Evolutionary conservation across 2,113 vertebrate species (phyloP), one percentile per base, ranked within the genome.

Genomic region (Scopus umbretta): DNA sequence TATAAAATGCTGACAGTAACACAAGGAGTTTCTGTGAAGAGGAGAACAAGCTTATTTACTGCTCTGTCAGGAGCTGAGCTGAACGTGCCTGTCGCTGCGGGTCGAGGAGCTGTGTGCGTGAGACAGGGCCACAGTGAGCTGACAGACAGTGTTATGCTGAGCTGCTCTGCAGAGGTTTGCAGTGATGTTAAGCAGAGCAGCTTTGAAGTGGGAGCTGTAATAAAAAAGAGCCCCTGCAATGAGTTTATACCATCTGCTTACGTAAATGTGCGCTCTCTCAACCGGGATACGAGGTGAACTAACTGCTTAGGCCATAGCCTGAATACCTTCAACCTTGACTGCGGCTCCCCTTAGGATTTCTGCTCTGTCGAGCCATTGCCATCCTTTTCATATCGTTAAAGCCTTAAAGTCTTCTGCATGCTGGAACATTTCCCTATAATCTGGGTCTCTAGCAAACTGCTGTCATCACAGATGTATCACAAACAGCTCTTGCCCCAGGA

Each of bases 401-500:
- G 90, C 93, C 58, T 96, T 68, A 79, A 92, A 92, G 78, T 92
- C 91, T 95, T 94, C 90, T 97, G 94, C 97, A 49, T 97, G 95
- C 97, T 96, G 96, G 88, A 97, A 96, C 97, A 95, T 79, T 94
- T 98, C 91, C 89, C 90, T 86, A 3, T 84, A 91, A 93, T 95
- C 90, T 90, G 84, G 40, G 90, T 96, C 88, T 94, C 93, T 75
- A 88, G 88, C n/a, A 50, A 97, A 76, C 90, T 86, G 82, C 97
- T 98, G 97, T 98, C 97, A 97, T 96, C 93, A 47, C 82, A 94
- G 78, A 90, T 96, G 83, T 86, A 95, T 94, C 94, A 94, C 95
- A 96, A 97, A 93, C 89, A 90, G 84, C 88, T 95, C 97, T 96
- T 95, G 97, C 96, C 96, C 82, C 92, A 72, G 98, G 98, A 91